Evolutionary conservation across 2,888 invertebrate species (phyloP).

Genomic region (Drosophila barbarae): DNA sequence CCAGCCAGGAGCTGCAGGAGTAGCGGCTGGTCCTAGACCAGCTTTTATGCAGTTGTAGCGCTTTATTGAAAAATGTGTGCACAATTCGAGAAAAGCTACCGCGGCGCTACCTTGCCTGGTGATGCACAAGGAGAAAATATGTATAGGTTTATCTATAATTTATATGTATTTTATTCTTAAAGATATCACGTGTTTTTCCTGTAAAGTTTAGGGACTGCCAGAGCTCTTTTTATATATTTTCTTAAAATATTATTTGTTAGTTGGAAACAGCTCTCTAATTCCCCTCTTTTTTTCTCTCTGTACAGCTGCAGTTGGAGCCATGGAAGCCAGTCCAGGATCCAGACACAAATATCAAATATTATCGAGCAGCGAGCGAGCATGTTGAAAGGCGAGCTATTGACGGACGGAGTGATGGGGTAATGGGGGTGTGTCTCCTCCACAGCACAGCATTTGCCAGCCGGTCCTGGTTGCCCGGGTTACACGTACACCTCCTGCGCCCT

Average conservation of each 20-base stretch:
- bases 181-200: fast-evolving
- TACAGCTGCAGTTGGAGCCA: slow-evolving; percentile 15
- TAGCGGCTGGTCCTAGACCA: slow-evolving; percentile 14
- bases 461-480: slow-evolving; percentile 54
- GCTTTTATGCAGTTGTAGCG: slow-evolving; percentile 58
- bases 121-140: slow-evolving; percentile 1
- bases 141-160: background rate
- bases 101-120: slow-evolving; percentile 41
- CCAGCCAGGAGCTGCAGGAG: slow-evolving; percentile 22
- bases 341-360: slow-evolving; percentile 65
- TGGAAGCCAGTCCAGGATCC: slow-evolving; percentile 8
- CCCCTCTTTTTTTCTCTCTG: background rate
- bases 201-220: background rate
- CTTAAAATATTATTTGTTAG: background rate
- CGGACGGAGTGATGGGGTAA: slow-evolving; percentile 52
- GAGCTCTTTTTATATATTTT: background rate
- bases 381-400: slow-evolving; percentile 51
- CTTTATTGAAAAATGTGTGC: slow-evolving; percentile 71
- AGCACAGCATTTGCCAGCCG: slow-evolving; percentile 42
- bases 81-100: slow-evolving; percentile 60
- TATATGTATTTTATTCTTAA: background rate
- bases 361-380: slow-evolving; percentile 48
- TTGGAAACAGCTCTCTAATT: background rate
- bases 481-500: slow-evolving; percentile 24
- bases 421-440: slow-evolving; percentile 5